Base-by-base conservation (phyloP, 2,888 invertebrate genomes). In the Nymphalis polychloros region DNA sequence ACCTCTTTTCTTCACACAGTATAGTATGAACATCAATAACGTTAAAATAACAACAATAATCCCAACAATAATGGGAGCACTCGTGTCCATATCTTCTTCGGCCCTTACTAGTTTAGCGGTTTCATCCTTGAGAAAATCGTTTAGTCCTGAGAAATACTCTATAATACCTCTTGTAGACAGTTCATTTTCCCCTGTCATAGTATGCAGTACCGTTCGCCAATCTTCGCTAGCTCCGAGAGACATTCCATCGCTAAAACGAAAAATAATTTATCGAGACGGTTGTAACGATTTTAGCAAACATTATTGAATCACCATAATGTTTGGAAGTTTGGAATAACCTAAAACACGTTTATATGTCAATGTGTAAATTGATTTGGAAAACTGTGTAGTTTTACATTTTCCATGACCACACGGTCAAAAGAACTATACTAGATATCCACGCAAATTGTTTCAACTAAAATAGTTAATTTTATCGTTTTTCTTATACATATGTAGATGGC, bases 181-280 rank as follows among this genome's bases (percentile, higher is more conserved):
- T 74, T 91, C 88, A 35, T 81, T 85, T 80, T 92, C 89, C 0
- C 89, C 89, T 1, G 92, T 92, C 73, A 92, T 90, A 0, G 82
- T 79, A 69, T 86, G 63, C 0, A 92, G 81, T 1, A 92, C 90
- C n/a, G 81, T 84, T 67, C 87, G 78, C 92, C 92, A 92, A 67
- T 90, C 87, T 78, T 87, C 82, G 71, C 90, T 90, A 0, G 92
- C 91, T 1, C 92, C 92, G 20, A 91, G 81, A 1, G 89, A 81
- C 92, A 92, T 92, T 2, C 92, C 92, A 27, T 85, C 80, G 27
- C 92, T 94, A 80, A 41, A 57, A 57, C 31, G 17, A 55, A 57
- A 35, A 57, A 19, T 35, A 35, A 41, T 35, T 19, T 57, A 57
- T 19, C n/a, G 19, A 57, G 4, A 57, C 10, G 0, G 7, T 19